phyloP scores from a whole-genome alignment of 2,888 invertebrate genomes.

The Tolmerus cingulatus region DNA sequence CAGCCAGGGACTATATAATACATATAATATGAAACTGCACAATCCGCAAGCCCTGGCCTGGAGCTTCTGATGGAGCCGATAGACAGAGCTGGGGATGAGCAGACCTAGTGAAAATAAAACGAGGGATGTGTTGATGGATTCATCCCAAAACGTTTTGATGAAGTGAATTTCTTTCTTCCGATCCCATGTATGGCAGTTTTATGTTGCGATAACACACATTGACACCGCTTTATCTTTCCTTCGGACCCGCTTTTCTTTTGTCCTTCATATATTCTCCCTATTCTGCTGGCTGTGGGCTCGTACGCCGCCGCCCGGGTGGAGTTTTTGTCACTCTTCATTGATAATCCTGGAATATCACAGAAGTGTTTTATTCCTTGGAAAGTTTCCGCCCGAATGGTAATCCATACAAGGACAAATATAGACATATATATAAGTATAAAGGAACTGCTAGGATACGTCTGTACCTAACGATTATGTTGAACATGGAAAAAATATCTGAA shows the following conservation, averaged over 20 bases:
- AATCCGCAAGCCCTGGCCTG: neutral
- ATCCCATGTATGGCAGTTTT: constrained; percentile 21
- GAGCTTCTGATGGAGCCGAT: neutral
- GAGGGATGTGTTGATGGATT: constrained; percentile 30
- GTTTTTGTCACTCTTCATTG: constrained; percentile 33
- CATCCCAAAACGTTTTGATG: constrained; percentile 34
- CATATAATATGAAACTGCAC: constrained; percentile 21
- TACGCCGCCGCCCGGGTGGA: neutral
- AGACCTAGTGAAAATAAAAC: constrained; percentile 23
- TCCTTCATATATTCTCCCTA: neutral
- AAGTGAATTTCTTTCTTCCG: constrained; percentile 33
- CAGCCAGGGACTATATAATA: neutral
- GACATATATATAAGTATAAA: neutral
- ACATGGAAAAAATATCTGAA: neutral
- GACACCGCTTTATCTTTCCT: constrained; percentile 28
- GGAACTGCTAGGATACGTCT: neutral
- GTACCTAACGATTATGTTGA: constrained; percentile 27
- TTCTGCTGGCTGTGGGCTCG: neutral
- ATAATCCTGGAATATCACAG: constrained; percentile 30
- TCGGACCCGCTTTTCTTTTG: constrained; percentile 7
- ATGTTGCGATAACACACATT: constrained; percentile 34
- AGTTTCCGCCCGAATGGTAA: constrained; percentile 38
- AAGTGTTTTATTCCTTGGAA: constrained; percentile 36
- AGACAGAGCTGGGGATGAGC: neutral
- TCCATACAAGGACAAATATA: constrained; percentile 15